Conservation (phyloP, 2,113 vertebrate genomes). For the Odocoileus hemionus region DNA sequence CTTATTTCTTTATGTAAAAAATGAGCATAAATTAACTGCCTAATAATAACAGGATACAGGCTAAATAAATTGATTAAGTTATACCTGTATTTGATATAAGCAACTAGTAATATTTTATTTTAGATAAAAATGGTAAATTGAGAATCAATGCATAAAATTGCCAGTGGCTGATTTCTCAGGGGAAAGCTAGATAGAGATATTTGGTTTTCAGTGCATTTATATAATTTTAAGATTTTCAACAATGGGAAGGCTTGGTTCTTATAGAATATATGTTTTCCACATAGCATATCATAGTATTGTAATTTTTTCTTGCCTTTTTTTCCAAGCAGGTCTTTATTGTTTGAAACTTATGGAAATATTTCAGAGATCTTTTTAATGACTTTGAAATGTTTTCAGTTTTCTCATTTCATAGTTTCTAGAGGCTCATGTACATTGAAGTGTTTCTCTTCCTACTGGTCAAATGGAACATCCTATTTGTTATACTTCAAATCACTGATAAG, state of each 20-base stretch:
- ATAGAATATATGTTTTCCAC: not conserved
- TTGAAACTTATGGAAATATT: not conserved
- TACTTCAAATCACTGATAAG: not conserved
- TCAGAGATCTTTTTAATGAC: not conserved
- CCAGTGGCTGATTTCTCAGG: not conserved
- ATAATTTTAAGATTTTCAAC: not conserved
- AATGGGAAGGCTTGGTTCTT: not conserved
- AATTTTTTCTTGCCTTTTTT: not conserved
- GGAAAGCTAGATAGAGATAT: not conserved
- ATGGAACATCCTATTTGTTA: not conserved
- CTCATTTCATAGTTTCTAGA: not conserved
- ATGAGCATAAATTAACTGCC: not conserved
- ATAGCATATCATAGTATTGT: not conserved
- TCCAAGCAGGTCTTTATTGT: not conserved
- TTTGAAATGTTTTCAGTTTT: not conserved
- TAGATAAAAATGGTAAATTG: not conserved
- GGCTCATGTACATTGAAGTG: not conserved
- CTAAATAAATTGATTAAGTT: not conserved
- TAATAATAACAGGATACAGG: not conserved
- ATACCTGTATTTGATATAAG: not conserved
- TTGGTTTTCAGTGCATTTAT: not conserved
- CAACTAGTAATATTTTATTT: not conserved
- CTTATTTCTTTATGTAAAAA: not conserved
- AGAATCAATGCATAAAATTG: not conserved
- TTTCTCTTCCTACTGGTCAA: not conserved